These are phyloP conservation scores for Dipodomys spectabilis DNA, from an alignment of 2,113 vertebrate species.

Conservation along the genomic window DNA sequence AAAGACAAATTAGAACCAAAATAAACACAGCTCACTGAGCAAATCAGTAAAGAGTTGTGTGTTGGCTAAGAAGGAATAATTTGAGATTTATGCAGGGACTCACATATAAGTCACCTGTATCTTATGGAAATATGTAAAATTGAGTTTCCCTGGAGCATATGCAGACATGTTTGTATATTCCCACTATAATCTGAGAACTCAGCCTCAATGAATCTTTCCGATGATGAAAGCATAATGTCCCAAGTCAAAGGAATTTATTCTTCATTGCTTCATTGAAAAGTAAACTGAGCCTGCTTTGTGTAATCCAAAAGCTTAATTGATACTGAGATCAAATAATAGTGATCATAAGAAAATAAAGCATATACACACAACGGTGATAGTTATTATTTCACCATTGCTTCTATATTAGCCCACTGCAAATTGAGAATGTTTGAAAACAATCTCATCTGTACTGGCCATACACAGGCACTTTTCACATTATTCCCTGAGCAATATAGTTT, in stretches of 20 bases:
- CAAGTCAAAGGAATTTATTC: not conserved
- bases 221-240: not conserved
- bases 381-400: too few species aligned
- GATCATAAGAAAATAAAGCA: too few species aligned
- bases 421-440: too few species aligned
- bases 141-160: not conserved
- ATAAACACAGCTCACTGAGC: not conserved
- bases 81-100: not conserved
- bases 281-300: too few species aligned
- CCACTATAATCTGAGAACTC: not conserved
- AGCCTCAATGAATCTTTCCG: not conserved
- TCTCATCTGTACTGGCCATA: too few species aligned
- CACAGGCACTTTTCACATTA: too few species aligned
- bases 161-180: not conserved
- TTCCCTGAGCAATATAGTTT: too few species aligned
- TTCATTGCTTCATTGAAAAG: not conserved
- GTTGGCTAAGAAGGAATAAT: slow-evolving; percentile 29
- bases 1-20: not conserved
- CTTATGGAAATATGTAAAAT: too few species aligned
- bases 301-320: too few species aligned
- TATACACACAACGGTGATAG: too few species aligned
- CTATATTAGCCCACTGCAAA: too few species aligned
- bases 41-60: not conserved
- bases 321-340: too few species aligned
- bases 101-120: not conserved